phyloP scores from a whole-genome alignment of 2,113 vertebrate genomes.

The Elephantulus edwardii region DNA sequence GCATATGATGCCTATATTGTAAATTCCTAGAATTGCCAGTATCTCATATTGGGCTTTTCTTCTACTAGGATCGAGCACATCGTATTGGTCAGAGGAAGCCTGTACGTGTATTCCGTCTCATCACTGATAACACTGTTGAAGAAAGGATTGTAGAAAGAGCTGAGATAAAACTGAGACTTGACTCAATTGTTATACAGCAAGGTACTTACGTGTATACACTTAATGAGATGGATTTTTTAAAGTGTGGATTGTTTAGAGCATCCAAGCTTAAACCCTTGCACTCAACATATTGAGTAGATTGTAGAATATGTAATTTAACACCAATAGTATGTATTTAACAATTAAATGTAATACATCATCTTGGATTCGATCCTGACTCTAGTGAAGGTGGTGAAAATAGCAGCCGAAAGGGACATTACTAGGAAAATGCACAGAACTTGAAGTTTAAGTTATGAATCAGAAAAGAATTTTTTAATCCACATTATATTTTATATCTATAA shows the following conservation, averaged over 20 bases:
- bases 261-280: background rate
- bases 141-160: slow-evolving; percentile 95
- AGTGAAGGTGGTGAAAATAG: background rate
- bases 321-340: background rate
- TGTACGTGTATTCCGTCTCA: slow-evolving; percentile 92
- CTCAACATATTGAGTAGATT: background rate
- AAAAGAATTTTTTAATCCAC: background rate
- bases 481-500: background rate
- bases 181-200: slow-evolving; percentile 95
- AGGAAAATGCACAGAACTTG: background rate
- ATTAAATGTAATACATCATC: background rate
- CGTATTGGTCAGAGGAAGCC: slow-evolving; percentile 94
- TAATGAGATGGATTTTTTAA: background rate
- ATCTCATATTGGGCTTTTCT: slow-evolving; percentile 59
- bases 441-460: background rate
- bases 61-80: slow-evolving; percentile 92
- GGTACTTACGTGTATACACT: slow-evolving; percentile 83
- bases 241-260: background rate
- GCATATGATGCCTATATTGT: background rate
- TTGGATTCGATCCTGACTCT: background rate
- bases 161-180: slow-evolving; percentile 92
- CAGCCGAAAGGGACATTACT: background rate
- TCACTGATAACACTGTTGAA: slow-evolving; percentile 94
- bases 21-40: slow-evolving; percentile 48
- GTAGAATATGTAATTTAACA: slow-evolving; percentile 4